Conservation (phyloP, 2,113 vertebrate species). For the Elanus axillaris region DNA sequence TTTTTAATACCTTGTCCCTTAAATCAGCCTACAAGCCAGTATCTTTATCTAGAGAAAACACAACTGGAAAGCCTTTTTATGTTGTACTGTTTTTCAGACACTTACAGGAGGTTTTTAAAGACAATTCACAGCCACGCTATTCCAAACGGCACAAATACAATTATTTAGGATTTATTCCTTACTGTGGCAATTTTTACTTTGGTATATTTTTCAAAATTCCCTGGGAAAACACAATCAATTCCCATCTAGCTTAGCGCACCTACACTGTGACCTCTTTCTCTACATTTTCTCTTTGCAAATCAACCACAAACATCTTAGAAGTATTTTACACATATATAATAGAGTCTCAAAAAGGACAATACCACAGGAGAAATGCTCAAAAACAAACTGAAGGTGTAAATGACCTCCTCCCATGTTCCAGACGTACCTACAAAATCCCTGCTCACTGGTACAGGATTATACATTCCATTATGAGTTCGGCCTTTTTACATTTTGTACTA, state of each 20-base stretch:
- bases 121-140: slow-evolving; percentile 1
- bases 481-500: slow-evolving; percentile 33
- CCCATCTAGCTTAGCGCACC: slow-evolving; percentile 7
- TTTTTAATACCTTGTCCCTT: slow-evolving; percentile 42
- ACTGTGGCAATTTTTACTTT: slow-evolving; percentile 36
- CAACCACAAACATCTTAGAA: not conserved
- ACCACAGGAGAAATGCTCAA: not conserved
- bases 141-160: not conserved
- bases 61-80: slow-evolving; percentile 19
- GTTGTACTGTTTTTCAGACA: slow-evolving; percentile 25
- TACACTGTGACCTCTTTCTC: not conserved
- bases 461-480: not conserved
- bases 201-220: slow-evolving; percentile 43
- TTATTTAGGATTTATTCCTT: slow-evolving; percentile 55
- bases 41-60: slow-evolving; percentile 37
- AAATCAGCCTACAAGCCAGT: not conserved
- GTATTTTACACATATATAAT: slow-evolving; percentile 16
- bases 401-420: slow-evolving; percentile 14
- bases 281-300: slow-evolving; percentile 11
- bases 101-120: slow-evolving; percentile 21
- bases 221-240: slow-evolving; percentile 29
- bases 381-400: slow-evolving; percentile 45
- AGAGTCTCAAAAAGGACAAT: not conserved
- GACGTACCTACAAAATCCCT: slow-evolving; percentile 49
- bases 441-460: slow-evolving; percentile 18